Percentiles rank a stretch among this genome's conserved stretches.
phyloP scores from a whole-genome alignment of 2,888 invertebrate species.

The Sarcophaga variegata region DNA sequence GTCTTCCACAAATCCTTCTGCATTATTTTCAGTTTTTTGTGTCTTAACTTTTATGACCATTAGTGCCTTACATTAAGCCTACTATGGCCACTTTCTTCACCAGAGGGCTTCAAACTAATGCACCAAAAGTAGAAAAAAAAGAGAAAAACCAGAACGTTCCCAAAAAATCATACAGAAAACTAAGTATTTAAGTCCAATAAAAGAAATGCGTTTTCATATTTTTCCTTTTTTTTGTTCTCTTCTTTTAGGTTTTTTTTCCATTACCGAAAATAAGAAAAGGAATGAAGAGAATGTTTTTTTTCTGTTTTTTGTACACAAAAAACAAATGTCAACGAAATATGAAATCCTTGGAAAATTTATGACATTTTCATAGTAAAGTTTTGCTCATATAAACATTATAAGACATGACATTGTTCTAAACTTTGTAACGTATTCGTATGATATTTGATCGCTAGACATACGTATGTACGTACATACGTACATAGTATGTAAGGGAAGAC shows the following conservation, averaged over 20 bases:
- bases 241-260: slow-evolving; percentile 16
- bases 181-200: slow-evolving; percentile 59
- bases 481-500: background rate
- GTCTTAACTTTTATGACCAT: background rate
- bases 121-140: background rate
- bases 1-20: too few relatives aligned
- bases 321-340: slow-evolving; percentile 70
- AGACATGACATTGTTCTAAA: slow-evolving; percentile 62
- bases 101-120: too few relatives aligned
- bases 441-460: background rate
- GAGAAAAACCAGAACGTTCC: background rate
- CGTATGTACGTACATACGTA: background rate
- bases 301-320: background rate
- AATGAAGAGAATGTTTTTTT: too few relatives aligned
- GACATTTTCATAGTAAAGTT: slow-evolving; percentile 60
- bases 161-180: slow-evolving; percentile 22
- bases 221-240: slow-evolving; percentile 10
- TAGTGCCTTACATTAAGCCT: background rate
- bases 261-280: too few relatives aligned
- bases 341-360: slow-evolving; percentile 71
- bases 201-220: slow-evolving; percentile 53
- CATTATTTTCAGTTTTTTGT: background rate
- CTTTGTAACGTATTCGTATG: slow-evolving; percentile 31
- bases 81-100: slow-evolving; percentile 6
- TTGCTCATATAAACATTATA: slow-evolving; percentile 27